Evolutionary conservation across 2,797 vertebrate species (phyloP).

Genomic region (Leuciscus waleckii): DNA sequence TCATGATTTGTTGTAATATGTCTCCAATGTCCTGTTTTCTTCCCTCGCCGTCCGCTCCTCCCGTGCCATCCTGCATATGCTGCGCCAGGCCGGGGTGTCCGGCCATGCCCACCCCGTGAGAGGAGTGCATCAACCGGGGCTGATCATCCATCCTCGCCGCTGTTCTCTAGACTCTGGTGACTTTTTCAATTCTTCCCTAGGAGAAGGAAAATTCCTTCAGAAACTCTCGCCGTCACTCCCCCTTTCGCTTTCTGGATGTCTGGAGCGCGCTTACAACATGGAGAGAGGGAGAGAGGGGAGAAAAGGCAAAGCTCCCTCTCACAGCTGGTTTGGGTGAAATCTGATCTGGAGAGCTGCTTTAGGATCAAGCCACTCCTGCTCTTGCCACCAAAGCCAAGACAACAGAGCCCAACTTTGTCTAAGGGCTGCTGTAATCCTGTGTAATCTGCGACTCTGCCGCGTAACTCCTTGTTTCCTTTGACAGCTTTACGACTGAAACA

Average conservation of each 20-base stretch:
- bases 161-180: slow-evolving; percentile 39
- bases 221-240: slow-evolving; percentile 54
- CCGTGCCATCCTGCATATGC: slow-evolving; percentile 91
- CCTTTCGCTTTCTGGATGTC: slow-evolving; percentile 33
- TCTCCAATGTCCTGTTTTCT: slow-evolving; percentile 98
- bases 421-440: slow-evolving; percentile 57
- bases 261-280: slow-evolving; percentile 41
- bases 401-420: slow-evolving; percentile 62
- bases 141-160: slow-evolving; percentile 90
- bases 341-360: slow-evolving; percentile 81
- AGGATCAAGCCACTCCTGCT: slow-evolving; percentile 68
- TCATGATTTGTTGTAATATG: slow-evolving; percentile 99
- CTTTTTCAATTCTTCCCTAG: slow-evolving; percentile 29
- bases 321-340: slow-evolving; percentile 81
- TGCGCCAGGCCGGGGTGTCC: slow-evolving; percentile 95
- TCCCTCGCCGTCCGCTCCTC: slow-evolving; percentile 88
- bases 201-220: slow-evolving; percentile 75
- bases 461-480: slow-evolving; percentile 59
- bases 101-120: slow-evolving; percentile 93
- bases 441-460: slow-evolving; percentile 38
- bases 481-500: slow-evolving; percentile 64
- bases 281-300: slow-evolving; percentile 54
- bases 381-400: slow-evolving; percentile 60
- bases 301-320: slow-evolving; percentile 69
- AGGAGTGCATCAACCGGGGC: slow-evolving; percentile 91